phyloP scores from a whole-genome alignment of 2,797 vertebrate species.

The Agapornis canus region DNA sequence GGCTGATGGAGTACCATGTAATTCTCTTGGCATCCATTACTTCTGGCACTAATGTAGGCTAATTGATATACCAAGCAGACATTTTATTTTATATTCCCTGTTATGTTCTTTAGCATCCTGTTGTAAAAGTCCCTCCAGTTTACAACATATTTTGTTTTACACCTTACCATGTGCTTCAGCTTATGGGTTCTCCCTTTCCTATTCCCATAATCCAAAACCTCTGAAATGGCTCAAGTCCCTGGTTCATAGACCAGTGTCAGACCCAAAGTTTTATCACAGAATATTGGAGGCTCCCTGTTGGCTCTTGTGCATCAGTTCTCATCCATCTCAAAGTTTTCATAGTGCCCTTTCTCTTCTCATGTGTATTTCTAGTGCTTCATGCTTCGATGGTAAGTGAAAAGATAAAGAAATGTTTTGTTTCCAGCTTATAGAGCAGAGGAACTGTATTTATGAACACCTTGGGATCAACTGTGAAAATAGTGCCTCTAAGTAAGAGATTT shows the following conservation, averaged over 20 bases:
- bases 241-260: neutral
- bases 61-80: neutral
- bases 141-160: neutral
- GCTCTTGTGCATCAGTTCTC: neutral
- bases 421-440: neutral
- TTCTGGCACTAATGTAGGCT: neutral
- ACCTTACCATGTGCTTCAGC: neutral
- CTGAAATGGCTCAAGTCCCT: rapidly evolving
- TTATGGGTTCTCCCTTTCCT: neutral
- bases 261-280: neutral
- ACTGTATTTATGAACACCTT: neutral
- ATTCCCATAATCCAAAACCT: neutral
- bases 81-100: neutral
- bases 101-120: neutral
- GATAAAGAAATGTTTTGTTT: neutral
- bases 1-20: neutral
- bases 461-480: neutral
- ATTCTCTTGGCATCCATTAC: neutral
- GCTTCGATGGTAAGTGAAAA: neutral
- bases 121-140: neutral
- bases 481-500: neutral
- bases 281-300: neutral
- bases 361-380: neutral
- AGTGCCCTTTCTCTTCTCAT: neutral
- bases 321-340: neutral